These are phyloP conservation scores for Poeciliopsis gracilis DNA, from an alignment of 2,797 vertebrate species.

Conservation along the genomic window DNA sequence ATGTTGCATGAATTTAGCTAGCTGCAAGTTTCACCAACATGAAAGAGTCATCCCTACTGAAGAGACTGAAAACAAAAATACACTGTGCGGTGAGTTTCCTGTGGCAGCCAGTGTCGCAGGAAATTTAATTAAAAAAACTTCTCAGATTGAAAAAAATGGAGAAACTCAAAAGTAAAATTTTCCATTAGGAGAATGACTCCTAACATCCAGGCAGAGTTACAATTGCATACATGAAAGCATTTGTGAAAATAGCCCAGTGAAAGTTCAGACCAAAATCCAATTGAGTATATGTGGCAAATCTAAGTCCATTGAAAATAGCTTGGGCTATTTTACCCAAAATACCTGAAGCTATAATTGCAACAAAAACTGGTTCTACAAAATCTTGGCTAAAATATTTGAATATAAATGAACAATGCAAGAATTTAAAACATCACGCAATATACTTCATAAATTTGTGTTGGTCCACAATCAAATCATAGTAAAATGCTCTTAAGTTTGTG, in stretches of 20 bases:
- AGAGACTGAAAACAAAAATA: neutral
- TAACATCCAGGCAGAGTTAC: neutral
- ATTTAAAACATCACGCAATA: neutral
- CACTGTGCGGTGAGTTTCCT: no score
- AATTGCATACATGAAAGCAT: neutral
- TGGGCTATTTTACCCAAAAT: neutral
- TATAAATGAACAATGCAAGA: neutral
- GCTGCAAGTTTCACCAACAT: neutral
- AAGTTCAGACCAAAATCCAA: neutral
- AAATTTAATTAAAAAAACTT: neutral
- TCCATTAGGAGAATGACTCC: neutral
- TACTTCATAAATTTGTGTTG: neutral
- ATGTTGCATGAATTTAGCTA: neutral
- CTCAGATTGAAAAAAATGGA: neutral
- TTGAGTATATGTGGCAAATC: neutral
- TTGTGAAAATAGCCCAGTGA: neutral
- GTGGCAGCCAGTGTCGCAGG: neutral
- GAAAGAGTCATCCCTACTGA: neutral
- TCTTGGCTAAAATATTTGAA: neutral
- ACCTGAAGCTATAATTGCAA: neutral
- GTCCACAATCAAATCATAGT: neutral
- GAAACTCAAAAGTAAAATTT: neutral
- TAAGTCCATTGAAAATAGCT: neutral
- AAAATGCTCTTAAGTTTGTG: neutral
- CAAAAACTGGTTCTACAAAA: neutral